Evolutionary conservation across 2,888 invertebrate genomes (phyloP).

Genomic region (Platerodrilus igneus): DNA sequence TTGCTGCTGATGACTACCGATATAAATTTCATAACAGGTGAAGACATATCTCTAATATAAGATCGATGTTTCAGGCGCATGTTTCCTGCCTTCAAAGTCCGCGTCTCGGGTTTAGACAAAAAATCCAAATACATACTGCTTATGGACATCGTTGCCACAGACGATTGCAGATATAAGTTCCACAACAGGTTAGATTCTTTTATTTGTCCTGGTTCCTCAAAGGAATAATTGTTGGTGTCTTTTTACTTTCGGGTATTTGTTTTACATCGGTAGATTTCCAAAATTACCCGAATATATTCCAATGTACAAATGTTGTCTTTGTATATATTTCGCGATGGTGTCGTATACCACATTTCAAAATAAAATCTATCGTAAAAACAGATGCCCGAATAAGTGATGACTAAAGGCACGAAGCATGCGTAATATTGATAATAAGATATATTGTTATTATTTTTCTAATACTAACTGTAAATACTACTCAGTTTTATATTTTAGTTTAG

Average conservation of each 20-base stretch:
- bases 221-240: conserved; percentile 26
- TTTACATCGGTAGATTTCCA: conserved; percentile 26
- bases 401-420: conserved; percentile 68
- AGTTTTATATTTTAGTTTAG: conserved; percentile 2
- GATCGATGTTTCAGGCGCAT: conserved; percentile 79
- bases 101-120: conserved; percentile 94
- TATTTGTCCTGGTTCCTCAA: conserved; percentile 23
- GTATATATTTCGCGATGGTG: too few relatives aligned
- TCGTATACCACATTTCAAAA: too few relatives aligned
- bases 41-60: conserved; percentile 23
- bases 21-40: conserved; percentile 97
- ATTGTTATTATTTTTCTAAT: neutral
- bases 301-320: too few relatives aligned
- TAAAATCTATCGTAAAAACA: conserved; percentile 34
- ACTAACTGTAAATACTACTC: neutral
- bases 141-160: conserved; percentile 95
- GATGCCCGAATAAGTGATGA: conserved; percentile 45
- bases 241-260: conserved; percentile 33
- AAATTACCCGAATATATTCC: too few relatives aligned
- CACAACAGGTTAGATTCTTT: conserved; percentile 73
- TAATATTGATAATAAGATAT: conserved; percentile 25
- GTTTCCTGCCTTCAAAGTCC: conserved; percentile 97
- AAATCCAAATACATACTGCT: conserved; percentile 95
- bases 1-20: conserved; percentile 97
- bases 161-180: conserved; percentile 94